Base-by-base conservation (phyloP, 2,888 invertebrate species). In the Subacronicta megacephala region DNA sequence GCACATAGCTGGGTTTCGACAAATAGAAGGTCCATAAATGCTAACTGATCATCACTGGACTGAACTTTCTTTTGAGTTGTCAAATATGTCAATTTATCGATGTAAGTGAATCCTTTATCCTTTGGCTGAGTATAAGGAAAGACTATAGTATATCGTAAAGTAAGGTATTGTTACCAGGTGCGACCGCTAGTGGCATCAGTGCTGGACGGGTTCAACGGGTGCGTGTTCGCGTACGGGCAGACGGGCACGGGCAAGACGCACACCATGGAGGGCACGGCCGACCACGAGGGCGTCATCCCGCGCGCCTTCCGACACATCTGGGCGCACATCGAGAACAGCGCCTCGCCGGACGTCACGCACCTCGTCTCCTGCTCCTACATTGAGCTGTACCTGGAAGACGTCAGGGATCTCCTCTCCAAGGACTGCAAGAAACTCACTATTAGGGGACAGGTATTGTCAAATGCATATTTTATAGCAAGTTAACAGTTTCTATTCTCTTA, bases 211-310 rank as follows among this genome's bases (percentile, higher is more conserved):
- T 99, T 99, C 92, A 99, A 99, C 92, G 99, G 99, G 12, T 99
- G 99, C 77, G 99, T 99, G 74, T 99, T 99, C 95, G 99, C 99
- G 0, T 99, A 99, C 90, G 99, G 99, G 0, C 99, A 99, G 94
- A 99, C 99, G 0, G 99, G 99, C 62, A 99, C 99, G 0, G 99
- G 99, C 47, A 96, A 96, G 88, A 96, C 96, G 9, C 96, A 95
- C 88, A 96, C 96, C 10, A 96, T 96, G 96, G 96, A 96, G 94
- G 98, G 98, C 61, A 90, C 95, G 15, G 92, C 95, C 51, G 95
- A 94, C 0, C 93, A 94, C 78, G 95, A 96, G 81, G 99, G 99
- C 52, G 96, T 99, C 69, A 99, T 99, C 79, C 99, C 99, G 3
- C 96, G 99, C 68, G 98, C 99, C 52, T 99, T 99, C 94, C 97